Conservation (phyloP, 2,888 invertebrate genomes). For the Cordilura impudica region DNA sequence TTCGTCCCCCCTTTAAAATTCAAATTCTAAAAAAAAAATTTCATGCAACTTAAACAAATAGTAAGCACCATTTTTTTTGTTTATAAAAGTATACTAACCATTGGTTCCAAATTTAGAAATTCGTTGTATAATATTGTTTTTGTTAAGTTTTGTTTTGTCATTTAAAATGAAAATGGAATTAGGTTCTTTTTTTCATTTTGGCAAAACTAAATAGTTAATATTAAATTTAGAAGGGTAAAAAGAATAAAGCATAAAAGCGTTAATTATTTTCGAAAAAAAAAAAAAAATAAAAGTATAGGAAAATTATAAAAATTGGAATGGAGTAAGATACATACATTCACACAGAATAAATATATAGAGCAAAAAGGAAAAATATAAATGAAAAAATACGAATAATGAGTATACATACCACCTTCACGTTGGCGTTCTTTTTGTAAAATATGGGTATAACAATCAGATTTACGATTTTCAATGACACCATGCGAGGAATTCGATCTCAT, state of each 20-base stretch:
- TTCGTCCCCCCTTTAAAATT: background rate
- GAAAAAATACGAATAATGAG: background rate
- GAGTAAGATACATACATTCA: constrained; percentile 62
- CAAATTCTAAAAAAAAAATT: constrained; percentile 11
- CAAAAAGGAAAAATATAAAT: constrained; percentile 4
- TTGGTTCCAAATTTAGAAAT: constrained; percentile 73
- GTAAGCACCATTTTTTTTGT: constrained; percentile 40
- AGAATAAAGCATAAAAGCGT: constrained; percentile 55
- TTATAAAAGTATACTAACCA: constrained; percentile 72
- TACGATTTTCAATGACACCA: constrained; percentile 72
- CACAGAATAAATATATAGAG: constrained; percentile 33
- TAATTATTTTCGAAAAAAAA: constrained; percentile 56
- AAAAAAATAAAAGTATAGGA: constrained; percentile 53
- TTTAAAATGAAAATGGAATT: constrained; percentile 68
- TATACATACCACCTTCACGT: constrained; percentile 71
- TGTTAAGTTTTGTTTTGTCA: constrained; percentile 9
- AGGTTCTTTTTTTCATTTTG: constrained; percentile 71
- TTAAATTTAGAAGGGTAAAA: constrained; percentile 63
- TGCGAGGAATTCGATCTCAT: constrained; percentile 64
- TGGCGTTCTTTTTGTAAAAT: constrained; percentile 76
- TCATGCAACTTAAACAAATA: constrained; percentile 48
- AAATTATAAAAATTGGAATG: constrained; percentile 47
- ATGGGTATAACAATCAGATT: constrained; percentile 77
- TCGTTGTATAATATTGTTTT: constrained; percentile 63
- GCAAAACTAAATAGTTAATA: constrained; percentile 69